Base-by-base conservation (phyloP, 2,888 invertebrate species). In the Drosophila tanythrix region DNA sequence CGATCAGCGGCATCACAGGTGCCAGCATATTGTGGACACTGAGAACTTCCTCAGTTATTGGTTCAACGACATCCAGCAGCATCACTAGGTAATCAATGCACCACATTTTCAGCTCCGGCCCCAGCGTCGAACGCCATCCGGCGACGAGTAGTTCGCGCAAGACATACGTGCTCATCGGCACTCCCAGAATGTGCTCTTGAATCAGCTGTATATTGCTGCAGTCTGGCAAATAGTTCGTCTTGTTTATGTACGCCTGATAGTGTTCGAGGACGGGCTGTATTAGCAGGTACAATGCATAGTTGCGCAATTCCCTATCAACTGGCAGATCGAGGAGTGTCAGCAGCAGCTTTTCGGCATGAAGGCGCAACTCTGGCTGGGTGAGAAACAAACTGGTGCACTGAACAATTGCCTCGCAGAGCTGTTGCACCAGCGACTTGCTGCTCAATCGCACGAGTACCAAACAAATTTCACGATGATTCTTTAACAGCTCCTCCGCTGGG, bases 211-310 rank as follows among this genome's bases (percentile, higher is more conserved):
- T 13, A 18, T 90, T 90, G 15, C 62, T 81, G 53, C 81, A 79
- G 10, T 89, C 90, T 0, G 68, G 18, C 10, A 76, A 43, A 31
- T 85, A 90, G 31, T 62, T 76, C 21, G 89, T 87, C 6, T 89
- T 89, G 66, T 90, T 88, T 77, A 92, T 83, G n/a, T 92, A 69
- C 7, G 82, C 80, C 25, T 90, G 91, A 53, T 92, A 92, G 57
- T 89, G 92, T 0, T 72, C 70, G 38, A 90, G 88, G 52, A 92
- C 81, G 3, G 83, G 80, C 3, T 77, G 79, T 13, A 77, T 75
- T 3, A 91, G 66, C 55, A 86, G 79, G 2, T 82, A 74, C 67
- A 92, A 91, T 0, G 75, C 66, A n/a, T 70, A 81, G 7, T 43
- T 70, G 51, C 82, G 88, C 6, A 93, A 68, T 0, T 77, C 73